Percentiles rank a stretch among this genome's conserved stretches.
phyloP scores from a whole-genome alignment of 2,797 vertebrate species.

The Oreochromis mossambicus region DNA sequence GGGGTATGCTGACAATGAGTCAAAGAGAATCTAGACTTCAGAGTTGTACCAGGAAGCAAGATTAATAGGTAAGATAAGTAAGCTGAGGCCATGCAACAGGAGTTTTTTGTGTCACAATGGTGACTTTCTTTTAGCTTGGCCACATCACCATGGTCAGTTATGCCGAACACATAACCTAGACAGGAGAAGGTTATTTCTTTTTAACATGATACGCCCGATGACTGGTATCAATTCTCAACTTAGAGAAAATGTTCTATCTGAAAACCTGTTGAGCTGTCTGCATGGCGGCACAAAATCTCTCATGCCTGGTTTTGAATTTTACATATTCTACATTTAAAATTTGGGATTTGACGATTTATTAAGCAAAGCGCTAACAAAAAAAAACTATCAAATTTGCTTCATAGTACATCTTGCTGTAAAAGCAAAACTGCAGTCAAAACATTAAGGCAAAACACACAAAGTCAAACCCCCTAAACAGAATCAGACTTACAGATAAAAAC shows the following conservation, averaged over 20 bases:
- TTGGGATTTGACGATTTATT: background rate
- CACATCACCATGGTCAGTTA: background rate
- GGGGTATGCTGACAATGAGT: background rate
- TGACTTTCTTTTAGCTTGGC: background rate
- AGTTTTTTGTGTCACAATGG: background rate
- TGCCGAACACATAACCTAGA: background rate
- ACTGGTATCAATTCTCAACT: background rate
- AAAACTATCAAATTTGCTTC: background rate
- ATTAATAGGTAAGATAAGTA: background rate
- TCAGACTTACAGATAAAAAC: background rate
- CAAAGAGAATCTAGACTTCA: background rate
- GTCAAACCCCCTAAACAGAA: background rate
- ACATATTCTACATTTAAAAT: background rate
- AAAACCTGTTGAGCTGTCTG: background rate
- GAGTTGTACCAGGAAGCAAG: background rate
- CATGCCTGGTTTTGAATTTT: background rate
- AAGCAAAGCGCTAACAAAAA: background rate
- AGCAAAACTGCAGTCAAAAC: background rate
- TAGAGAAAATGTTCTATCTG: background rate
- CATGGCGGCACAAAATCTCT: background rate
- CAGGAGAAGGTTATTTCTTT: background rate
- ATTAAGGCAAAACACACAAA: constrained; percentile 54
- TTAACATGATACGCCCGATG: background rate
- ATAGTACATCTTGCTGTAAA: background rate
- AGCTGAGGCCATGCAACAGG: background rate